phyloP scores from a whole-genome alignment of 2,888 invertebrate genomes.

The Myopa tessellatipennis region DNA sequence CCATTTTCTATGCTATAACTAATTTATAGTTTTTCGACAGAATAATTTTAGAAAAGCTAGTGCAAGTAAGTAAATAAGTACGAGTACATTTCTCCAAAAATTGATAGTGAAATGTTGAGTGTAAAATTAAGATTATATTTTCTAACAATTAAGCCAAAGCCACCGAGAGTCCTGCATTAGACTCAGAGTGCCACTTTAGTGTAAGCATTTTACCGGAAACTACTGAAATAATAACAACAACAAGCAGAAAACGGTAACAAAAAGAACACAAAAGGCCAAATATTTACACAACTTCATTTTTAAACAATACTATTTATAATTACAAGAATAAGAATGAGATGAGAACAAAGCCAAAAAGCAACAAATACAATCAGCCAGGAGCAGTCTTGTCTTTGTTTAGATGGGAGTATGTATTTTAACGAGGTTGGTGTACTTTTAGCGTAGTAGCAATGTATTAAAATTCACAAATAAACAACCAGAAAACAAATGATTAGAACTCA shows the following conservation, averaged over 20 bases:
- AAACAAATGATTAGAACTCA: background rate
- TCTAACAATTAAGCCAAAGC: conserved; percentile 25
- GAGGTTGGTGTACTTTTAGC: background rate
- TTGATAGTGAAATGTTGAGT: background rate
- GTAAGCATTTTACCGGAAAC: conserved; percentile 3
- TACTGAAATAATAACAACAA: conserved; percentile 10
- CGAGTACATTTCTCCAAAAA: too few relatives aligned
- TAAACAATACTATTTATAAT: background rate
- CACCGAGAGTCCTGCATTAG: background rate
- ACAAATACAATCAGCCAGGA: conserved; percentile 33
- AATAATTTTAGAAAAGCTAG: too few relatives aligned
- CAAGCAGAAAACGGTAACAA: conserved; percentile 23
- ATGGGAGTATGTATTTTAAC: background rate
- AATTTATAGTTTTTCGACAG: too few relatives aligned
- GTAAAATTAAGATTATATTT: conserved; percentile 15
- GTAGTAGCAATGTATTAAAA: background rate
- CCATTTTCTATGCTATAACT: too few relatives aligned
- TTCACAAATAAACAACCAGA: background rate
- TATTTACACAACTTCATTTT: conserved; percentile 29
- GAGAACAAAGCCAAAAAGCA: conserved; percentile 19
- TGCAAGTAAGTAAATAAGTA: too few relatives aligned
- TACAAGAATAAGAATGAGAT: background rate
- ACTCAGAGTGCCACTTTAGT: background rate
- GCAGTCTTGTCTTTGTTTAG: conserved; percentile 1
- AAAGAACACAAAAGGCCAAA: conserved; percentile 33